Evolutionary conservation across 2,888 invertebrate species (phyloP).

Genomic region (Laspeyria flexula): DNA sequence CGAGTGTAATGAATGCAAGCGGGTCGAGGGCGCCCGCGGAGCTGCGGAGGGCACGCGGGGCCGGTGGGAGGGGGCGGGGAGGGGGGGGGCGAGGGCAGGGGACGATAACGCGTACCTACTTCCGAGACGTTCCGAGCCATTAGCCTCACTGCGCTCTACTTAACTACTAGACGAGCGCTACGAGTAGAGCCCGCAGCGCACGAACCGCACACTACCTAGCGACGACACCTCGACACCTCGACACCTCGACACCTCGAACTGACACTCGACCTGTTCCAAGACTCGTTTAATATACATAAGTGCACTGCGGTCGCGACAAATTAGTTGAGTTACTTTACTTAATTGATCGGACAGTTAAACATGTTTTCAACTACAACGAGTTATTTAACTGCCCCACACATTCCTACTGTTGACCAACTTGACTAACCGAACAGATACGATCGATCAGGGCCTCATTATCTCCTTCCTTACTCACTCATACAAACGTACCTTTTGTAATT

Average conservation of each 20-base stretch:
- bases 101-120: slow-evolving; percentile 67
- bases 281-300: neutral
- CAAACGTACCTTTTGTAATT: no score
- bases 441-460: no score
- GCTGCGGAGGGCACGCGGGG: slow-evolving; percentile 10
- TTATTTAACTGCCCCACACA: no score
- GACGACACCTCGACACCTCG: neutral
- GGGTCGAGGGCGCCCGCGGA: slow-evolving; percentile 56
- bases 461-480: no score
- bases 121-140: slow-evolving; percentile 79
- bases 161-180: slow-evolving; percentile 42
- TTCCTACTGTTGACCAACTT: no score
- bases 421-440: no score
- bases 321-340: slow-evolving; percentile 15
- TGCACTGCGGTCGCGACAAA: slow-evolving; percentile 2
- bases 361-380: no score
- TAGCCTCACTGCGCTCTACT: slow-evolving; percentile 66
- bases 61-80: neutral
- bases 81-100: slow-evolving; percentile 22
- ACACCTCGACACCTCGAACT: no score
- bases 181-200: slow-evolving; percentile 11
- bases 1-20: slow-evolving; percentile 58
- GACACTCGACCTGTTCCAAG: neutral
- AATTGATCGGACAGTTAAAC: slow-evolving; percentile 9
- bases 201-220: neutral